Conservation (phyloP, 1,140 invertebrate species). For the Oncopodura yosiiana region DNA sequence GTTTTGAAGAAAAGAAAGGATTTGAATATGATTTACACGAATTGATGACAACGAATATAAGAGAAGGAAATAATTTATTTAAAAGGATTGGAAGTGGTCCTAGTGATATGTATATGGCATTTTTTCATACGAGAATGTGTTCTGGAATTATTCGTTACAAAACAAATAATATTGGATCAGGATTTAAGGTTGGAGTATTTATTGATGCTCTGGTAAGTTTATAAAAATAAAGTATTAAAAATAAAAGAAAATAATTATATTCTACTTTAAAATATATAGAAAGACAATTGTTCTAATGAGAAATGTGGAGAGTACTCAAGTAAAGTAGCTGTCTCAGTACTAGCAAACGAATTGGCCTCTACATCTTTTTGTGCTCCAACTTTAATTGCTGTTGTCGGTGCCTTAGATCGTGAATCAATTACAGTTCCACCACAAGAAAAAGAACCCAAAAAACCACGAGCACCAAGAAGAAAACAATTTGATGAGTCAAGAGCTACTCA, state of each 20-base stretch:
- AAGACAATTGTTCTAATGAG: neutral
- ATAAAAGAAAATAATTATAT: neutral
- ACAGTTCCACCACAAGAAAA: slow-evolving; percentile 5
- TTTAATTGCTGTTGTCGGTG: slow-evolving; percentile 14
- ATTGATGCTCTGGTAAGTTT: slow-evolving; percentile 12
- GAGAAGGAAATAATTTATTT: slow-evolving; percentile 4
- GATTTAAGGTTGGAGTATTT: slow-evolving; percentile 16
- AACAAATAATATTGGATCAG: slow-evolving; percentile 19
- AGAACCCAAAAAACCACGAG: slow-evolving; percentile 21
- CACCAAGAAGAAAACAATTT: slow-evolving; percentile 4
- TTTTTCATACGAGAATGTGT: slow-evolving; percentile 21
- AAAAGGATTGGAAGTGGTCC: slow-evolving; percentile 12
- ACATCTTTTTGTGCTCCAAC: neutral
- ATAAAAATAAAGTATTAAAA: too few species aligned
- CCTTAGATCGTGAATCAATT: slow-evolving; percentile 22
- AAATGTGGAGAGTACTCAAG: neutral
- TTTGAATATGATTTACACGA: neutral
- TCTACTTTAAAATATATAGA: neutral
- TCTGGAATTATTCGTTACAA: slow-evolving; percentile 16
- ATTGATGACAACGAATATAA: slow-evolving; percentile 12
- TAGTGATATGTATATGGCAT: slow-evolving; percentile 26
- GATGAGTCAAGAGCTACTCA: slow-evolving; percentile 5
- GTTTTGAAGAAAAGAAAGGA: slow-evolving; percentile 4
- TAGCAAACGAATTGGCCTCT: neutral
- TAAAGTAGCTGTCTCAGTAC: neutral